phyloP scores from a whole-genome alignment of 2,797 vertebrate genomes.

The Falco naumanni region DNA sequence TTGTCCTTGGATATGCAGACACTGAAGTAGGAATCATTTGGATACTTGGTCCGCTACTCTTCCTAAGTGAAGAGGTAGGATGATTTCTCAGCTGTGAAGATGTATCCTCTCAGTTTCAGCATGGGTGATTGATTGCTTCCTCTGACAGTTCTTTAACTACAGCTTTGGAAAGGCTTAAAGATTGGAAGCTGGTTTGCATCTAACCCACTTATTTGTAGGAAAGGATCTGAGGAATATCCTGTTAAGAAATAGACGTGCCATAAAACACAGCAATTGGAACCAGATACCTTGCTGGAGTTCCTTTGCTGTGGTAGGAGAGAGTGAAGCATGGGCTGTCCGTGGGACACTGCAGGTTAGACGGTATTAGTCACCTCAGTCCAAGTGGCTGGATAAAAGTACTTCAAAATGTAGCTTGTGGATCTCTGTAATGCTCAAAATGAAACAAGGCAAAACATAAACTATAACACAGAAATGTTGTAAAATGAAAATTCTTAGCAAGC shows the following conservation, averaged over 20 bases:
- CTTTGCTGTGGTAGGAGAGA: background rate
- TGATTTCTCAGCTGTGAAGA: background rate
- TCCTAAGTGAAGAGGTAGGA: background rate
- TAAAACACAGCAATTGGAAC: background rate
- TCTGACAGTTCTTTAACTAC: background rate
- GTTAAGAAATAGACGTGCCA: background rate
- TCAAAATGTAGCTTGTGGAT: background rate
- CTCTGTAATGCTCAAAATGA: background rate
- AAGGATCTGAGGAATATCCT: background rate
- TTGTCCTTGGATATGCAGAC: background rate
- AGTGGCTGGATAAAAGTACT: background rate
- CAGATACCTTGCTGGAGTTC: background rate
- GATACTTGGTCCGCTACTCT: background rate
- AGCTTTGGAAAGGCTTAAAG: slow-evolving; percentile 16
- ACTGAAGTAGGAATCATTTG: background rate
- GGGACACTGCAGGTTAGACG: background rate
- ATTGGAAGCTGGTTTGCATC: background rate
- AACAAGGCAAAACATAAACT: background rate
- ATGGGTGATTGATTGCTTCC: slow-evolving; percentile 13
- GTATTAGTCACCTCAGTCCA: background rate
- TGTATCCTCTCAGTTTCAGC: background rate
- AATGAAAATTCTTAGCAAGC: background rate
- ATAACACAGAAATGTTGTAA: background rate
- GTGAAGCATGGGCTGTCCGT: background rate
- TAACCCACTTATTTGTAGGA: background rate